Base-by-base conservation (phyloP, 2,113 vertebrate species). In the Oceanodroma tethys region DNA sequence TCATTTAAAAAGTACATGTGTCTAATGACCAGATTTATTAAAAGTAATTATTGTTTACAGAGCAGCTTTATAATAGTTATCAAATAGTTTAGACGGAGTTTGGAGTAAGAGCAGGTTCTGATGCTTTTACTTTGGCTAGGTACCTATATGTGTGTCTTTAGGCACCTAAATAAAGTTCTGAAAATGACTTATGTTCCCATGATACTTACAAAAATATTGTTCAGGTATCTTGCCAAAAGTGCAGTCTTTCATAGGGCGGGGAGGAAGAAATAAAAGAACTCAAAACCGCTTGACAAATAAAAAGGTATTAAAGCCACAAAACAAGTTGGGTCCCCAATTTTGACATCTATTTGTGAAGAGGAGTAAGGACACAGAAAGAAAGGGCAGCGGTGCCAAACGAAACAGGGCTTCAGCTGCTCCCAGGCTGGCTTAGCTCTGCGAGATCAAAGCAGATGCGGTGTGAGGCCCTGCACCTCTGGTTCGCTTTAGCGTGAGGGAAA, bases 1-100 rank as follows among this genome's bases (percentile, higher is more conserved):
- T 14, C 2, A 16, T 22, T 12, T 7, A 16, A 1, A 27, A 78
- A 40, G 9, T 11, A 15, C 5, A 3, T n/a, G 4, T 50, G 17
- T 52, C 27, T 63, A 75, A 81, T 34, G 13, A 42, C 8, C 25
- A 22, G 15, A 34, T 34, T 47, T 53, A 48, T 34, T 63, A 16
- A 45, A 72, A 72, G 8, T 20, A 70, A 15, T n/a, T 59, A 18
- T 42, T 81, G 5, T 40, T 62, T 63, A 20, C 13, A 66, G 16
- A 25, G 21, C 13, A 48, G 9, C 8, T 63, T 59, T 32, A 6
- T 20, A 38, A 32, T 3, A n/a, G 38, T 18, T 48, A 45, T 73
- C 23, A 50, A 56, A 29, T 21, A 32, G 16, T 27, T 81, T 11
- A 30, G 23, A 9, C 11, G 53, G 22, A 55, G 27, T 36, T 50